Base-by-base conservation (phyloP, 2,113 vertebrate genomes). In the Eudyptes chrysolophus region DNA sequence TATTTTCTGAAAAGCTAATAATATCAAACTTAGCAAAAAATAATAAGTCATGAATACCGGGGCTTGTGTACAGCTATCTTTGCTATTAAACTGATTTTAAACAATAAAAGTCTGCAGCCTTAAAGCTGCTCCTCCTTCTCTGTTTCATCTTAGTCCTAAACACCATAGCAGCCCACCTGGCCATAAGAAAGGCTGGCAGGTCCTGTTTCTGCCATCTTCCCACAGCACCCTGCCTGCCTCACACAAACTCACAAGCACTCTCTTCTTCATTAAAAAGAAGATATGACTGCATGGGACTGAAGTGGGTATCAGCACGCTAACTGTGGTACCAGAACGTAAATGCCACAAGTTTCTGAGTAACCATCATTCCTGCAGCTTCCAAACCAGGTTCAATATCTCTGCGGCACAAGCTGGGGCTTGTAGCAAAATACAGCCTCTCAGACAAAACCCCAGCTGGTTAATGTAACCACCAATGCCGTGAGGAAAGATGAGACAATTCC, bases 401-500 rank as follows among this genome's bases (percentile, higher is more conserved):
- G 84, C 36, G 0, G 84, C 68, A 82, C 57, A 54, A 84, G n/a
- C 77, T 18, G 40, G 21, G 77, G 70, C 81, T 87, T 55, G 52
- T 27, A 95, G 91, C 27, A 87, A 91, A 95, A 42, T 49, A 72
- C 74, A 94, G 70, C 44, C 82, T 93, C 74, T 92, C 49, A 80
- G 84, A 68, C 21, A 92, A 96, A 97, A 70, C 62, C 89, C 58
- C 94, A 77, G 70, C 84, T 88, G 54, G 79, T 95, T 96, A 97
- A 97, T 96, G 96, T 21, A 95, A 93, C 96, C 96, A 95, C 92
- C 77, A 71, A 30, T 13, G 57, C 77, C 89, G 87, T 89, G 42
- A 74, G 40, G 94, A 97, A 97, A 96, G 92, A 97, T 97, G 96
- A 97, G 96, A 83, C 87, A 95, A 95, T 96, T 95, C 96, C 95